Evolutionary conservation across 23 tunicate species (phyloP).

Genomic region (Botrylloides violaceus): DNA sequence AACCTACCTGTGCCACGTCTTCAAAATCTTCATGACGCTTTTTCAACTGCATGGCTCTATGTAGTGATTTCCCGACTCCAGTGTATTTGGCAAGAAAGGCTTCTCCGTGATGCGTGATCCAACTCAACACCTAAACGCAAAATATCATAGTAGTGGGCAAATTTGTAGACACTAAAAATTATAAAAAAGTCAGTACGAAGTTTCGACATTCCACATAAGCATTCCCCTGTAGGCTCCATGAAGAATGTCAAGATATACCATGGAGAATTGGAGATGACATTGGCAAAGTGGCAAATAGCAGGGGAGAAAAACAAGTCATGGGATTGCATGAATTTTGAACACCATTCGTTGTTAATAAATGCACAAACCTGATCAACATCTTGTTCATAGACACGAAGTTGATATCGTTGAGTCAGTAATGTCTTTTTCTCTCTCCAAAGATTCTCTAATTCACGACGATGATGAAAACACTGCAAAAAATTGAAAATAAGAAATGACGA

Average conservation of each 20-base stretch:
- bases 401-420: constrained; percentile 69
- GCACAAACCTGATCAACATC: constrained; percentile 96
- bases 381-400: constrained; percentile 84
- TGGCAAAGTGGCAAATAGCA: no score
- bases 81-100: constrained; percentile 90
- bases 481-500: no score
- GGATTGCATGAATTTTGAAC: no score
- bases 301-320: no score
- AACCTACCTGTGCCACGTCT: constrained; percentile 56
- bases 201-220: no score
- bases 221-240: no score
- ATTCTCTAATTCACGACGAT: constrained; percentile 84
- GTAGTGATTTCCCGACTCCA: constrained; percentile 74
- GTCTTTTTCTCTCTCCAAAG: constrained; percentile 80
- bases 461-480: constrained; percentile 69
- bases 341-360: no score
- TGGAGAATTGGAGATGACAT: no score
- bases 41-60: constrained; percentile 74
- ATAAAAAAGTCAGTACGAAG: no score
- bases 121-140: constrained; percentile 57
- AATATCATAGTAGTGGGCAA: background rate
- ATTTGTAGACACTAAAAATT: background rate
- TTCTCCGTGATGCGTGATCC: constrained; percentile 92
- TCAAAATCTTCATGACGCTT: constrained; percentile 93
- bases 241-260: no score